Base-by-base conservation (phyloP, 2,888 invertebrate genomes). In the Acheta domesticus region DNA sequence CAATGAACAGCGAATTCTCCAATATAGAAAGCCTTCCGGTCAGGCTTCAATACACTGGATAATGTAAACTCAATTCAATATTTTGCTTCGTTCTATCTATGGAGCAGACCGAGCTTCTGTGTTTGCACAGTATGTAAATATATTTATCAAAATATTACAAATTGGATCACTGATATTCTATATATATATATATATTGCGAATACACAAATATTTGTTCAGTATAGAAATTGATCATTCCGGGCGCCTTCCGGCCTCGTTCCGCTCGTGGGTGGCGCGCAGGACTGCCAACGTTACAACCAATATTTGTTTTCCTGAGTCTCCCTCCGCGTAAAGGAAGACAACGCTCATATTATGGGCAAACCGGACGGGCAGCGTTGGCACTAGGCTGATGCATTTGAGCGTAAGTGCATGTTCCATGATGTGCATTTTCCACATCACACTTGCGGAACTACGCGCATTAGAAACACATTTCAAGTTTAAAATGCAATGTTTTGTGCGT, bases 211-310 rank as follows among this genome's bases (percentile, higher is more conserved):
- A 62, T 62, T 62, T 62, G 62, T 62, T 62, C 62, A 62, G 62
- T 19, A 62, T 62, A 62, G 62, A 62, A 62, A 62, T 62, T 62
- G 16, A 62, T 62, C 62, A 62, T 12, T 62, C n/a, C 62, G 62
- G n/a, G 62, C 62, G n/a, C 62, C 62, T 62, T 62, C 62, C 62
- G 62, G 62, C 62, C n/a, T n/a, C n/a, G 62, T 62, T 62, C 62
- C 62, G 16, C n/a, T 62, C 62, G 62, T 14, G 62, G n/a, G 62
- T 62, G 16, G 62, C 62, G 62, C 11, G 14, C 36, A 19, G 62
- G 16, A 16, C n/a, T 62, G 16, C 62, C n/a, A 19, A n/a, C 62
- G 14, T 62, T 62, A 62, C 62, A 19, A 62, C n/a, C 62, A 62
- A 62, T 62, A 62, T 62, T 62, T 62, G 62, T 62, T 62, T 62